Conservation (phyloP, 2,888 invertebrate genomes). For the Hedya salicella region DNA sequence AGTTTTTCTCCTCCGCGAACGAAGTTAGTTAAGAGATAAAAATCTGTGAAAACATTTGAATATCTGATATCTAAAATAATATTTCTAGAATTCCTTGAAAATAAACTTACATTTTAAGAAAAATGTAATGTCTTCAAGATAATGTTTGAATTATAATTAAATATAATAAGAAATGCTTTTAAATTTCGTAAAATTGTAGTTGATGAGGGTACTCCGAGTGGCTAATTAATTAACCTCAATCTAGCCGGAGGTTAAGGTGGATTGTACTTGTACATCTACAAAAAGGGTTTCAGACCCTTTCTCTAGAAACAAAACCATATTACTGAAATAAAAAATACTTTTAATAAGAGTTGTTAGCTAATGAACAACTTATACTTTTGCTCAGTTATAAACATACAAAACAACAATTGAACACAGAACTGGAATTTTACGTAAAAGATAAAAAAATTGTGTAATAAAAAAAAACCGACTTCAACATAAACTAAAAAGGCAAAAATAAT, state of each 20-base stretch:
- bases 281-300: constrained; percentile 18
- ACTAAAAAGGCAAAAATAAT: no score
- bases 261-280: constrained; percentile 11
- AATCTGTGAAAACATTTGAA: no score
- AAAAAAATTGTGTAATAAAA: no score
- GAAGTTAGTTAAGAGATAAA: no score
- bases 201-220: constrained; percentile 17
- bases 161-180: constrained; percentile 5
- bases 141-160: neutral
- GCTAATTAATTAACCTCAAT: constrained; percentile 33
- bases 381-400: neutral
- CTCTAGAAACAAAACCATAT: constrained; percentile 21
- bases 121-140: neutral
- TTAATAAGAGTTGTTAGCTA: neutral
- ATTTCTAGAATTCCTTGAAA: neutral
- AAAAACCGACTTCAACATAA: no score
- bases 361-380: neutral
- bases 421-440: no score
- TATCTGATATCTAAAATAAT: no score
- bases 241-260: constrained; percentile 26
- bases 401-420: neutral
- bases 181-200: constrained; percentile 13
- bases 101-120: neutral
- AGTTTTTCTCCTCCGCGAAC: no score
- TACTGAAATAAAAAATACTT: neutral